Percentiles rank a stretch among this genome's conserved stretches.
Evolutionary conservation across 2,888 invertebrate species (phyloP).

Genomic region (Nysson spinosus): DNA sequence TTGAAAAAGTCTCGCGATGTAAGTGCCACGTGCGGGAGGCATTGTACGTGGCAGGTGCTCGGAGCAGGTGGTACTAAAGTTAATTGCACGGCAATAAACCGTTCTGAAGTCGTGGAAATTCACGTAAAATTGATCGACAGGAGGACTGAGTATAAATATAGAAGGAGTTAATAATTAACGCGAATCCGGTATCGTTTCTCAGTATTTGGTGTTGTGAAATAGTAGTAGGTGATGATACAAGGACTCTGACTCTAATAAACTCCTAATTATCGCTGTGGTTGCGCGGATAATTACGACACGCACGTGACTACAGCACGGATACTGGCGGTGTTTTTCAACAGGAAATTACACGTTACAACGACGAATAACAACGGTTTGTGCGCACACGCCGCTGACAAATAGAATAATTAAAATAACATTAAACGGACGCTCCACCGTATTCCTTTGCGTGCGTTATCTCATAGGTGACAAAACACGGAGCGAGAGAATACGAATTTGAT

Average conservation of each 20-base stretch:
- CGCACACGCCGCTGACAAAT: slow-evolving; percentile 61
- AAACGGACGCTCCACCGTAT: slow-evolving; percentile 35
- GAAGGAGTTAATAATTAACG: background rate
- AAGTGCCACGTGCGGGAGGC: slow-evolving; percentile 47
- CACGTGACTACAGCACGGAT: slow-evolving; percentile 47
- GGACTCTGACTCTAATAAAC: slow-evolving; percentile 61
- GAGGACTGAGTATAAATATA: background rate
- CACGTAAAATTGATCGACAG: slow-evolving; percentile 24
- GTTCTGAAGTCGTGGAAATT: too few relatives aligned
- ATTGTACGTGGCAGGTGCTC: slow-evolving; percentile 56
- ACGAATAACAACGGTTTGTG: slow-evolving; percentile 31
- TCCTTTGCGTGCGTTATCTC: slow-evolving; percentile 15
- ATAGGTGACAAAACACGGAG: too few relatives aligned
- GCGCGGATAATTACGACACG: slow-evolving; percentile 60
- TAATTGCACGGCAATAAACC: slow-evolving; percentile 36
- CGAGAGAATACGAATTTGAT: too few relatives aligned
- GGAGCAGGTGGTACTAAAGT: slow-evolving; percentile 55
- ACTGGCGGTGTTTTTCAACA: slow-evolving; percentile 48
- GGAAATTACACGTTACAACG: slow-evolving; percentile 56
- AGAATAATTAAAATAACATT: slow-evolving; percentile 74
- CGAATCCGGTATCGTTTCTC: background rate
- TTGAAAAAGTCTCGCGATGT: slow-evolving; percentile 11
- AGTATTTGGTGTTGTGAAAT: slow-evolving; percentile 5
- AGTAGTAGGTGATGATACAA: slow-evolving; percentile 36
- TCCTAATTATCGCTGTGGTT: slow-evolving; percentile 64